A percentile compares a stretch with the other conserved stretches of the same genome.
Evolutionary conservation across 2,888 invertebrate genomes (phyloP).

Genomic region (Leptinotarsa tumamoca): DNA sequence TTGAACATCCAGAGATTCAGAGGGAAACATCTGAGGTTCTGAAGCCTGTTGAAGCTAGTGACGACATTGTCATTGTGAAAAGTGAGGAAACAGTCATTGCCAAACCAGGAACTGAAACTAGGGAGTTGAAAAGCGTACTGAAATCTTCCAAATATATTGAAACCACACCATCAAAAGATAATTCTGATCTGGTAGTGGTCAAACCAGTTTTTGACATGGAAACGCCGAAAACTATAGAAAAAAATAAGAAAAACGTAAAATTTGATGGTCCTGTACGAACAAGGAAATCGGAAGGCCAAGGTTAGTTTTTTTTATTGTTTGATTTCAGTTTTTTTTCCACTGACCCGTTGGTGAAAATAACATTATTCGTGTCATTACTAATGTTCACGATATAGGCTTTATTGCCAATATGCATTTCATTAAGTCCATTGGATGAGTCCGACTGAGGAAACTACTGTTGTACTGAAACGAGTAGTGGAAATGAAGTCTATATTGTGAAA

Average conservation of each 20-base stretch:
- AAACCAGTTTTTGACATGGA: too few relatives aligned
- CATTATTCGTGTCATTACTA: too few relatives aligned
- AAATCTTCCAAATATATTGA: neutral
- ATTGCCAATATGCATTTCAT: too few relatives aligned
- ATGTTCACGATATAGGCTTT: too few relatives aligned
- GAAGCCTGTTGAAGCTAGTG: neutral
- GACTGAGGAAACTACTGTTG: too few relatives aligned
- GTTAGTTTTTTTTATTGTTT: neutral
- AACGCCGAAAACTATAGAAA: neutral
- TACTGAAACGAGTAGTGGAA: too few relatives aligned
- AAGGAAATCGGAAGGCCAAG: slow-evolving; percentile 2
- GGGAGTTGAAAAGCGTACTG: neutral
- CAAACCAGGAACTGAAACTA: neutral
- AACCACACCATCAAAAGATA: neutral
- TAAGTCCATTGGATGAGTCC: too few relatives aligned
- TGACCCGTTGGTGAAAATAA: too few relatives aligned
- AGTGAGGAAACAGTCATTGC: neutral
- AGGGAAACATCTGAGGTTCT: neutral
- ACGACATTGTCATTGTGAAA: neutral
- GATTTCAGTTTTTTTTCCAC: neutral
- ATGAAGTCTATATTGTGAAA: too few relatives aligned
- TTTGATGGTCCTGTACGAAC: neutral
- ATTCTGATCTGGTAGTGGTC: neutral
- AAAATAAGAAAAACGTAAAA: slow-evolving; percentile 3
- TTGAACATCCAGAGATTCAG: neutral